A percentile compares a stretch with the other conserved stretches of the same genome.
Conservation (phyloP, 2,797 vertebrate genomes). For the Myotis myotis region DNA sequence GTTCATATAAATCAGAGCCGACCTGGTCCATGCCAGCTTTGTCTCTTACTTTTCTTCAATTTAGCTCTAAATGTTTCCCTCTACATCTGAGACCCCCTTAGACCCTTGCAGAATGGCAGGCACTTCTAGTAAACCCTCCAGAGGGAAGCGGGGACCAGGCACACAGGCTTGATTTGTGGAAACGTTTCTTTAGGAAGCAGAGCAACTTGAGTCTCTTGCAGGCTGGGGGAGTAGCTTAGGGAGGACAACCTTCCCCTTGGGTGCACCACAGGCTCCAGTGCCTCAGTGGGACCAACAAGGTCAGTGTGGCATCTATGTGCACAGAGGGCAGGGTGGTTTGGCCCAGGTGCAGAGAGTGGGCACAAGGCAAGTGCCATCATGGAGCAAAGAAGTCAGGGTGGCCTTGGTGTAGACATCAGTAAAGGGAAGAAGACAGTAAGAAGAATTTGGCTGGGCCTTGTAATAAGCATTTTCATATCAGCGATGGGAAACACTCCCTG, state of each 20-base stretch:
- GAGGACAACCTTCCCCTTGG: not conserved
- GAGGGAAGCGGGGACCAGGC: accelerated
- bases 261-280: not conserved
- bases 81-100: not conserved
- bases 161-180: not conserved
- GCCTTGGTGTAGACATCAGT: not conserved
- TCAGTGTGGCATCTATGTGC: accelerated
- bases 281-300: accelerated
- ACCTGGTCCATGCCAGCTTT: not conserved
- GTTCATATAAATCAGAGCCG: not conserved
- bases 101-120: not conserved
- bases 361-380: not conserved
- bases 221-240: accelerated
- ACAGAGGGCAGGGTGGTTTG: not conserved
- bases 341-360: not conserved
- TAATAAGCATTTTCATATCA: not conserved
- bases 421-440: not conserved
- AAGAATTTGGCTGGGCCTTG: not conserved
- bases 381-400: too few relatives aligned
- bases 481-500: not conserved
- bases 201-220: accelerated
- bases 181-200: not conserved
- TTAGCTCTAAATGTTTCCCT: not conserved
- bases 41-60: not conserved
- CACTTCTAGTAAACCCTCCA: not conserved